A percentile compares a stretch with the other conserved stretches of the same genome.
phyloP scores from a whole-genome alignment of 92 coral and sea anemone genomes.

The Zoanthus solanderi region DNA sequence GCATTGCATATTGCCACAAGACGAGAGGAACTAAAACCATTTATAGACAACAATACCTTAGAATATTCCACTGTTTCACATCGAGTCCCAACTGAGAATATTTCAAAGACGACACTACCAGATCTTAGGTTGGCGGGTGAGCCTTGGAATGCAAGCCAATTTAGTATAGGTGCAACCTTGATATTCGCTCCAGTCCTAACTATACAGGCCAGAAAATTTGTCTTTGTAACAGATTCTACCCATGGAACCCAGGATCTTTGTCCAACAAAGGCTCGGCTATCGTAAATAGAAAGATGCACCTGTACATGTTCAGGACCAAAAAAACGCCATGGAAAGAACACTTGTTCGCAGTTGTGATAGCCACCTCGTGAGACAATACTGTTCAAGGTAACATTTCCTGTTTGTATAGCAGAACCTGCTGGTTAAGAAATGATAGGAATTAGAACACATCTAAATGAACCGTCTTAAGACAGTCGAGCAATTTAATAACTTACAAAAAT shows the following conservation, averaged over 20 bases:
- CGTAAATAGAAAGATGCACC: constrained; percentile 8
- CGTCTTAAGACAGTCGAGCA: background rate
- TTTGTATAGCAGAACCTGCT: constrained; percentile 10
- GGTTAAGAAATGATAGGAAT: background rate
- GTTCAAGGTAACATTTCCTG: background rate
- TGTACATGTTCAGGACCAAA: background rate
- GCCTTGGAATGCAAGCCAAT: constrained; percentile 38
- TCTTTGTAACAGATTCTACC: constrained; percentile 33
- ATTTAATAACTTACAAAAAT: background rate
- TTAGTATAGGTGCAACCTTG: background rate
- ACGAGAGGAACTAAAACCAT: background rate
- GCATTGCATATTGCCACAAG: background rate
- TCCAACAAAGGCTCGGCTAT: background rate
- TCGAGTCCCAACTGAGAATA: constrained; percentile 11
- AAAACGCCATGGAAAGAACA: background rate
- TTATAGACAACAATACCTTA: background rate
- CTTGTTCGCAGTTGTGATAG: background rate
- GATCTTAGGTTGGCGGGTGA: background rate
- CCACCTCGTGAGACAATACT: background rate
- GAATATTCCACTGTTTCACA: background rate
- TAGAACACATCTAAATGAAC: background rate
- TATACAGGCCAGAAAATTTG: constrained; percentile 2
- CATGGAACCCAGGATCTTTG: constrained; percentile 9
- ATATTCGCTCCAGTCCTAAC: constrained; percentile 26
- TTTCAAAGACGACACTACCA: constrained; percentile 14